Evolutionary conservation across 2,888 invertebrate species (phyloP).

Genomic region (Troides aeacus): DNA sequence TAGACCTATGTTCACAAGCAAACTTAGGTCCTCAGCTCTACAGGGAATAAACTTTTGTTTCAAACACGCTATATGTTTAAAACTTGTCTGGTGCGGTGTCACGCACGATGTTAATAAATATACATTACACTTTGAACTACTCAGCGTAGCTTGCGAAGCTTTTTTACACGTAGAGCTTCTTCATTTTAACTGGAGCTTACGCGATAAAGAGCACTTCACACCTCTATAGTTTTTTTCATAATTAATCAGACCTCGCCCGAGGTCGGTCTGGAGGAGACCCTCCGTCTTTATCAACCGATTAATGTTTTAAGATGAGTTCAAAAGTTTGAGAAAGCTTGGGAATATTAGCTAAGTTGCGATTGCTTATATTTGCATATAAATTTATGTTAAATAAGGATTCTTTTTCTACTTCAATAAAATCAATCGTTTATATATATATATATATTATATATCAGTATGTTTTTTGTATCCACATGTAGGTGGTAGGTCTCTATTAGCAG

Average conservation of each 20-base stretch:
- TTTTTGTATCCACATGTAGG: no score
- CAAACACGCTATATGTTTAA: no score
- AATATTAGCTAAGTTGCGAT: conserved; percentile 4
- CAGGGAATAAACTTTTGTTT: no score
- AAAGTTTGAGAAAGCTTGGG: background rate
- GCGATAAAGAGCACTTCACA: conserved; percentile 4
- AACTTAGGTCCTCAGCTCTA: no score
- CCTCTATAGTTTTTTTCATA: conserved; percentile 7
- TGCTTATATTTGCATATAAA: background rate
- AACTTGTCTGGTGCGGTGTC: no score
- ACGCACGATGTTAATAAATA: background rate
- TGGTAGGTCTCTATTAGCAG: no score
- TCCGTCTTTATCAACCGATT: background rate
- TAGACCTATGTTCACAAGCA: no score
- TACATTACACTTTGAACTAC: background rate
- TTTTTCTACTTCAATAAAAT: no score
- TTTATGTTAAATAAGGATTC: background rate
- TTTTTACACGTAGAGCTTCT: background rate
- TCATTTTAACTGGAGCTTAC: background rate
- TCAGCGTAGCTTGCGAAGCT: background rate
- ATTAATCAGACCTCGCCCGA: background rate
- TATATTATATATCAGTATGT: no score
- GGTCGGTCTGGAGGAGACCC: conserved; percentile 5
- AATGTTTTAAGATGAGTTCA: conserved; percentile 5
- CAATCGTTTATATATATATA: no score